These are phyloP conservation scores for Drosophila cracens DNA, from an alignment of 2,888 invertebrate genomes.

Conservation along the genomic window DNA sequence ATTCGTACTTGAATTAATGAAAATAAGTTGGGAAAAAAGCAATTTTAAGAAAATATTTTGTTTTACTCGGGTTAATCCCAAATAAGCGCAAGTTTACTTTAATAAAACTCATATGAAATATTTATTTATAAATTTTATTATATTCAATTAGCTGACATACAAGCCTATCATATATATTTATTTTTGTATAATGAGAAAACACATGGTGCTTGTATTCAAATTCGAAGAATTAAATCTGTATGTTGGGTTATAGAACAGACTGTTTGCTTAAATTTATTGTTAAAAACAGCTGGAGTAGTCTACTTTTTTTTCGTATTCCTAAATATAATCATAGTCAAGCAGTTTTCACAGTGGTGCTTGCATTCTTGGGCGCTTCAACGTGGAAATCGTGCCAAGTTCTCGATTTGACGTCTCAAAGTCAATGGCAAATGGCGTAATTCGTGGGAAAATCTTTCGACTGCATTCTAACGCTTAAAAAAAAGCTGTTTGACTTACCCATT, in stretches of 20 bases:
- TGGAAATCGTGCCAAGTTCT: slow-evolving; percentile 72
- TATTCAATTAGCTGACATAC: neutral
- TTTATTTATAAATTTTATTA: neutral
- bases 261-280: neutral
- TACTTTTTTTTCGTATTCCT: neutral
- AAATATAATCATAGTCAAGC: slow-evolving; percentile 7
- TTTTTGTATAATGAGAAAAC: neutral
- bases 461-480: slow-evolving; percentile 40
- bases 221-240: neutral
- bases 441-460: slow-evolving; percentile 73
- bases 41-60: neutral
- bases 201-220: neutral
- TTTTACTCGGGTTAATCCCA: neutral
- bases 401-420: slow-evolving; percentile 75
- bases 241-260: neutral
- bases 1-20: neutral
- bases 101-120: neutral
- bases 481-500: slow-evolving; percentile 58
- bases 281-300: slow-evolving; percentile 1
- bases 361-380: slow-evolving; percentile 59
- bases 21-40: neutral
- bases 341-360: slow-evolving; percentile 17
- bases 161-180: neutral
- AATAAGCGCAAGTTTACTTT: neutral
- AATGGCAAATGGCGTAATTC: slow-evolving; percentile 73